Evolutionary conservation across 2,113 vertebrate species (phyloP).

Genomic region (Mobula birostris): DNA sequence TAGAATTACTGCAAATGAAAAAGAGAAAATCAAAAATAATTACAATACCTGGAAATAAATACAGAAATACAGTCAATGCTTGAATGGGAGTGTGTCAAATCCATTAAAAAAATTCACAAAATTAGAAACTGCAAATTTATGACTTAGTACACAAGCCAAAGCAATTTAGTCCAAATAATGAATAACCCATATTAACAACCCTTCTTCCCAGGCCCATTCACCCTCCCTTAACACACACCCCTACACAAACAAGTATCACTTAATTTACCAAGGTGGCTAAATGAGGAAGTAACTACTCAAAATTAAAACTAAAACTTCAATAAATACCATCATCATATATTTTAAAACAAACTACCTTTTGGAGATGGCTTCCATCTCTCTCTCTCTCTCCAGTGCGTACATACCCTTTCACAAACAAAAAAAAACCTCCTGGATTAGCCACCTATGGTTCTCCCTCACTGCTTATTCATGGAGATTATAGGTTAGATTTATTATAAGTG

Average conservation of each 20-base stretch:
- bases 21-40: constrained; percentile 17
- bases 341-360: neutral
- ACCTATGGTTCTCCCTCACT: neutral
- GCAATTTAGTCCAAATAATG: constrained; percentile 1
- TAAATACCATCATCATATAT: neutral
- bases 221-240: too few species aligned
- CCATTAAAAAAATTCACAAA: neutral
- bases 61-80: neutral
- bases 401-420: neutral
- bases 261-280: neutral
- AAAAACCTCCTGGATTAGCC: neutral
- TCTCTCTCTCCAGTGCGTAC: neutral
- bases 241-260: neutral
- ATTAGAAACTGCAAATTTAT: neutral
- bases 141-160: neutral
- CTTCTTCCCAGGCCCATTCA: too few species aligned
- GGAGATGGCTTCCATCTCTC: neutral
- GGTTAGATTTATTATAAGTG: neutral
- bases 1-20: neutral
- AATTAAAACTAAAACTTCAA: neutral
- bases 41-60: neutral
- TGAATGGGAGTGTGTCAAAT: neutral
- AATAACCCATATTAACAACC: neutral
- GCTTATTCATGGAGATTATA: neutral
- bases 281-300: neutral